Evolutionary conservation across 2,113 vertebrate species (phyloP).

Genomic region (Otocyon megalotis): DNA sequence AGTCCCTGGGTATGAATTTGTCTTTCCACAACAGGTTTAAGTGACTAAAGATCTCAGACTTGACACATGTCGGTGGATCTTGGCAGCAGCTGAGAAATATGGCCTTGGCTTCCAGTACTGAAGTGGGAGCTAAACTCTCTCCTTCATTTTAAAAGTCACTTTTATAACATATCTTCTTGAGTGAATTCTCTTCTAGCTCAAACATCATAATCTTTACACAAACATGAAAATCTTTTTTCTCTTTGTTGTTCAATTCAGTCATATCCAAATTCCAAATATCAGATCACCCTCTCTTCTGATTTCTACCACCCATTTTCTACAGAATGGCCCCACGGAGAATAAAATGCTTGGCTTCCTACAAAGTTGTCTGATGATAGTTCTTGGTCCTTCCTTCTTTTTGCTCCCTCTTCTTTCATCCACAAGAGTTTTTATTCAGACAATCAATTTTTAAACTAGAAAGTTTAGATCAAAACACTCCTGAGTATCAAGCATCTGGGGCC

Average conservation of each 20-base stretch:
- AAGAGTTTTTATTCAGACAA: neutral
- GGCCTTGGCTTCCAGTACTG: conserved; percentile 1
- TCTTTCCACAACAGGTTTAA: conserved; percentile 64
- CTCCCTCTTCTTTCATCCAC: neutral
- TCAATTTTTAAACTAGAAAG: neutral
- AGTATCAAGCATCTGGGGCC: neutral
- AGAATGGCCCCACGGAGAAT: neutral
- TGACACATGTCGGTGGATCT: conserved; percentile 57
- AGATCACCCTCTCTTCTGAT: neutral
- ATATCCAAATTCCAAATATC: conserved; percentile 31
- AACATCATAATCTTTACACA: conserved; percentile 11
- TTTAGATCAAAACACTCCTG: neutral
- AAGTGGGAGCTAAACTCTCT: neutral
- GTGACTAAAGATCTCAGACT: conserved; percentile 45
- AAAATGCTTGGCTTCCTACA: neutral
- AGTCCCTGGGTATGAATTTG: conserved; percentile 61
- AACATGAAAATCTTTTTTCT: conserved; percentile 28
- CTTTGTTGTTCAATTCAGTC: conserved; percentile 1
- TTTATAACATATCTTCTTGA: conserved; percentile 41
- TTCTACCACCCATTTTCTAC: neutral
- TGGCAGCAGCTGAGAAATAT: conserved; percentile 56
- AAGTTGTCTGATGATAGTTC: neutral
- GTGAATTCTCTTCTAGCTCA: neutral
- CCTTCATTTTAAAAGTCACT: conserved; percentile 38
- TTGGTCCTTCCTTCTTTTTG: neutral